Evolutionary conservation across 2,113 vertebrate species (phyloP).

Genomic region (Zapus hudsonius): DNA sequence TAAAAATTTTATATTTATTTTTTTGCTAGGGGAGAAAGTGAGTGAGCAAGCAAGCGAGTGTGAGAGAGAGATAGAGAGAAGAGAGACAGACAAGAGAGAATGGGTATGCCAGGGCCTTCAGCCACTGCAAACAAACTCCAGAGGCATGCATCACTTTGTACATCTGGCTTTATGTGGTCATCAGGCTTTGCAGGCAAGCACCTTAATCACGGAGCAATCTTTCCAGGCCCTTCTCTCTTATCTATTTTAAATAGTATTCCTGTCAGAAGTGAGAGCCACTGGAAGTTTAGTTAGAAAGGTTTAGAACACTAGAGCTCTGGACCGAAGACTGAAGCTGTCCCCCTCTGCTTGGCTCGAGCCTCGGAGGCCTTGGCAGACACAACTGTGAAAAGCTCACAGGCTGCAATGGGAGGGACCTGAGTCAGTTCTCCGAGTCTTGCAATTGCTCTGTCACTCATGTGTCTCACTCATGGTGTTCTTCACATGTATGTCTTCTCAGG

Average conservation of each 20-base stretch:
- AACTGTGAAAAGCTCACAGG: neutral
- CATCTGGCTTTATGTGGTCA: too few relatives aligned
- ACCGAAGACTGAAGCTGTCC: neutral
- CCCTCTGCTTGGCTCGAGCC: slow-evolving; percentile 1
- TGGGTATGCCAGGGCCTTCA: too few relatives aligned
- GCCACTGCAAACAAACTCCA: too few relatives aligned
- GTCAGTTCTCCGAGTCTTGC: neutral
- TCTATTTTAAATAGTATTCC: neutral
- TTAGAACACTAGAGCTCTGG: neutral
- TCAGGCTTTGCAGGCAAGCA: too few relatives aligned
- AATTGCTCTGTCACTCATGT: neutral
- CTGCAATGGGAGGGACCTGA: neutral
- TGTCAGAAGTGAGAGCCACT: slow-evolving; percentile 1
- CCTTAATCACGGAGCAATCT: too few relatives aligned
- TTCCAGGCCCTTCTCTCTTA: neutral
- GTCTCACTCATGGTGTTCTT: neutral
- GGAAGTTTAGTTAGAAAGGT: slow-evolving; percentile 32
- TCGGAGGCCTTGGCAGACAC: neutral
- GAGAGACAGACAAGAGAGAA: too few relatives aligned
- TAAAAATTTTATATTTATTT: too few relatives aligned
- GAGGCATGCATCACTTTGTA: too few relatives aligned
- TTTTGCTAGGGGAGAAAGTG: too few relatives aligned
- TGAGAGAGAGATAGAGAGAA: too few relatives aligned
- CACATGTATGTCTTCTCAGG: neutral
- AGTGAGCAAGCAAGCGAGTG: too few relatives aligned